Conservation (phyloP, 1,140 invertebrate genomes). For the Drosophila rufa region DNA sequence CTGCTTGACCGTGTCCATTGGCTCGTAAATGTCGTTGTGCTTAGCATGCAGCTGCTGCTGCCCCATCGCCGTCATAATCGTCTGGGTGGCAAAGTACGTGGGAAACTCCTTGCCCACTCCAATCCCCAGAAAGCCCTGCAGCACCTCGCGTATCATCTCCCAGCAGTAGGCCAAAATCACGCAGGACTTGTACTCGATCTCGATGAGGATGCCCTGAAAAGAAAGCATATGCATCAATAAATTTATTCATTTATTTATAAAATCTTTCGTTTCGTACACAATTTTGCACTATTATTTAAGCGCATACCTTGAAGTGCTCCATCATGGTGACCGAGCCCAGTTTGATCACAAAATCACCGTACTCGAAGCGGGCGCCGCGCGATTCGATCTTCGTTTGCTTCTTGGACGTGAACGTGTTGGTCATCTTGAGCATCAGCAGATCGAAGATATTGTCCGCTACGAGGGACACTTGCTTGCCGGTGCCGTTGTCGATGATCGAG, state of each 20-base stretch:
- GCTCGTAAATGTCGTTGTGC: conserved; percentile 93
- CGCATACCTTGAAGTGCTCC: conserved; percentile 92
- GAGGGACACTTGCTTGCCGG: conserved; percentile 91
- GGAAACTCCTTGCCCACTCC: conserved; percentile 89
- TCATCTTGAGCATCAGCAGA: conserved; percentile 95
- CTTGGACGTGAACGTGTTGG: conserved; percentile 94
- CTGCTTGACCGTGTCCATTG: conserved; percentile 96
- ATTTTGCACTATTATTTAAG: too few species aligned
- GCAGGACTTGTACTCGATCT: conserved; percentile 97
- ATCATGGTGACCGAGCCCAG: conserved; percentile 96
- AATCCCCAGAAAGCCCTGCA: conserved; percentile 95
- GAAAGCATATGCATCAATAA: too few species aligned
- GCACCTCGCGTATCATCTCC: conserved; percentile 96
- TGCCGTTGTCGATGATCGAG: conserved; percentile 94
- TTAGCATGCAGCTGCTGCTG: conserved; percentile 85
- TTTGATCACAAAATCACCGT: conserved; percentile 97
- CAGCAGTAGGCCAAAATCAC: conserved; percentile 94
- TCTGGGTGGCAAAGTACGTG: conserved; percentile 87
- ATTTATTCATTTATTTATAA: too few species aligned
- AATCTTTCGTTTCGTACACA: neutral
- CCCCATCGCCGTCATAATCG: conserved; percentile 77
- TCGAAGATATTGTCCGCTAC: conserved; percentile 96
- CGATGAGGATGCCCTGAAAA: conserved; percentile 92
- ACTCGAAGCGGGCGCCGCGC: conserved; percentile 96
- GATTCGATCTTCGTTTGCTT: conserved; percentile 95